phyloP scores from a whole-genome alignment of 2,888 invertebrate species.

The Eilema caniola region DNA sequence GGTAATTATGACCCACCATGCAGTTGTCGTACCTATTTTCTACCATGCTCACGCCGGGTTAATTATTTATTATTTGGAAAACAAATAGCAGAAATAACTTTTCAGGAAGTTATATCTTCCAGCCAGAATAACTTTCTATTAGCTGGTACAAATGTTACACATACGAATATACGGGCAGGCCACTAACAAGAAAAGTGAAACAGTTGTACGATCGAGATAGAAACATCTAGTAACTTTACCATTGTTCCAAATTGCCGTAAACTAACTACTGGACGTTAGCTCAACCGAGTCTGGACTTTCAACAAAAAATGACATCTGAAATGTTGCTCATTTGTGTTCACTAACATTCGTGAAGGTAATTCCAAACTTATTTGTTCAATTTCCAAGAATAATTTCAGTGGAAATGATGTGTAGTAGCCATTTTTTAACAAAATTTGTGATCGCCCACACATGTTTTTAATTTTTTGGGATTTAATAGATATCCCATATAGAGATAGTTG shows the following conservation, averaged over 20 bases:
- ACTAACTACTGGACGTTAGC: slow-evolving; percentile 52
- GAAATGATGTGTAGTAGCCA: slow-evolving; percentile 31
- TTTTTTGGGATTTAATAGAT: no score
- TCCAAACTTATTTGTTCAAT: slow-evolving; percentile 56
- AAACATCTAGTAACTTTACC: slow-evolving; percentile 46
- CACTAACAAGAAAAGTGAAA: slow-evolving; percentile 42
- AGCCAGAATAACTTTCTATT: slow-evolving; percentile 3
- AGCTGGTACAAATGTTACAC: slow-evolving; percentile 16
- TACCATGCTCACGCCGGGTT: no score
- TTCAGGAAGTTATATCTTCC: neutral
- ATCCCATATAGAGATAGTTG: no score
- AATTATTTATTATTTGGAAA: neutral
- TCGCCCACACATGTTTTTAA: no score
- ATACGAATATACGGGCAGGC: slow-evolving; percentile 23
- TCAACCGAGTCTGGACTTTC: slow-evolving; percentile 53
- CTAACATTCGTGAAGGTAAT: slow-evolving; percentile 48
- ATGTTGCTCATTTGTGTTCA: slow-evolving; percentile 63
- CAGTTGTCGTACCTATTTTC: no score
- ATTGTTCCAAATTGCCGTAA: slow-evolving; percentile 52
- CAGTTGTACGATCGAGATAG: slow-evolving; percentile 51
- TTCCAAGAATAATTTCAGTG: slow-evolving; percentile 40
- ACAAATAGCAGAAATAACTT: neutral
- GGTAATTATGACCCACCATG: no score
- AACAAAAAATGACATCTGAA: slow-evolving; percentile 60
- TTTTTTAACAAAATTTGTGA: slow-evolving; percentile 24